Base-by-base conservation (phyloP, 2,888 invertebrate genomes). In the Galerucella calmariensis region DNA sequence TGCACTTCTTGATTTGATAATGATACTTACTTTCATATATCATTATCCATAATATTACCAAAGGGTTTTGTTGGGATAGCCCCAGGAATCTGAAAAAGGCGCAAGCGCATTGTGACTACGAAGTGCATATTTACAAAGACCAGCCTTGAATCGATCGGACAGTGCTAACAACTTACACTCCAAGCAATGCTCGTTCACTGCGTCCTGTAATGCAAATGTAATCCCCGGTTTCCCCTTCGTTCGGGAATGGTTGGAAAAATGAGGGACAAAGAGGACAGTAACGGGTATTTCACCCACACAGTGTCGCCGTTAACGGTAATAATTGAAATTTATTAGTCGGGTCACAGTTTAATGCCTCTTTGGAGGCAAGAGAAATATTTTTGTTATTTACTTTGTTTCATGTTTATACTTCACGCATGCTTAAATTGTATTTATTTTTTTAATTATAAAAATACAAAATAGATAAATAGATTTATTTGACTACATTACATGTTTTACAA, bases 191-290 rank as follows among this genome's bases (percentile, higher is more conserved):
- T 68, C 68, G 67, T 74, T 65, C 71, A 51, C 66, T 71, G 65
- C 71, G 65, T 58, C 71, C 63, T 71, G 63, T 71, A 71, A 71
- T 71, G 65, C 71, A 65, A 71, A 71, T 71, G 20, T 46, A 56
- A 71, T 27, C 63, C 58, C 71, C 71, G 53, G 58, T 71, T 71
- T 71, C 70, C 46, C 63, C 71, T 71, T 71, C 53, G 11, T 65
- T 66, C 20, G n/a, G 58, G 12, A 44, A 56, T 6, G 4, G 44
- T 35, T 24, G n/a, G 27, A 41, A 27, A 20, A 61, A 51, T n/a
- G 10, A 35, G 35, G 16, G 61, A 27, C 41, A 48, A 41, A 24
- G 69, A 59, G 44, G 10, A 35, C 14, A 20, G 67, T 41, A 41
- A 14, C 56, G 67, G 56, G 53, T 56, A 6, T 67, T 67, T 67